Percentiles rank a stretch among this genome's conserved stretches.
Evolutionary conservation across 1,140 invertebrate genomes (phyloP).

Genomic region (Oryzaephilus surinamensis): DNA sequence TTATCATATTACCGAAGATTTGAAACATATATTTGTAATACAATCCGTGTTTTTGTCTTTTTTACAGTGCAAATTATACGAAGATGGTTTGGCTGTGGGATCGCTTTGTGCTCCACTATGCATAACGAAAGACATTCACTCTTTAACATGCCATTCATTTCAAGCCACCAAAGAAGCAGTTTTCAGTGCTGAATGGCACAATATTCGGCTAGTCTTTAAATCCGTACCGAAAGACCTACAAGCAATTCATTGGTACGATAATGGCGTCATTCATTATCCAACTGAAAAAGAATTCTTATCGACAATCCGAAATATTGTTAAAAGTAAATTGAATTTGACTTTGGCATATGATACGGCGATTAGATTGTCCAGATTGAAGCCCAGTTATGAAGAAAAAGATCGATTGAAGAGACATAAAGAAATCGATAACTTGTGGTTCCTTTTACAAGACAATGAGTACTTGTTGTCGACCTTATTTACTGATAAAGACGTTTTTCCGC

Average conservation of each 20-base stretch:
- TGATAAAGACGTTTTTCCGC: conserved; percentile 49
- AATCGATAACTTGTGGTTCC: conserved; percentile 50
- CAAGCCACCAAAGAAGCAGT: conserved; percentile 45
- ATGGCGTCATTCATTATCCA: conserved; percentile 40
- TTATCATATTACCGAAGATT: too few relatives aligned
- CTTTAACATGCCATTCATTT: conserved; percentile 45
- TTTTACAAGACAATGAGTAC: conserved; percentile 58
- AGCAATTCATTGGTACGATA: conserved; percentile 39
- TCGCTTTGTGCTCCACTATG: conserved; percentile 48
- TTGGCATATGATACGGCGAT: conserved; percentile 38
- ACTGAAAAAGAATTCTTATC: conserved; percentile 42
- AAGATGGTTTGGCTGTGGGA: conserved; percentile 41
- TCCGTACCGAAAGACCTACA: conserved; percentile 33
- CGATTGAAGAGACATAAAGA: conserved; percentile 37
- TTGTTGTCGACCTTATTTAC: conserved; percentile 46
- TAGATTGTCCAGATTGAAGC: conserved; percentile 37
- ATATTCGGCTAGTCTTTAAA: conserved; percentile 45
- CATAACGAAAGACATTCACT: conserved; percentile 39
- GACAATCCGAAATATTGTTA: conserved; percentile 41
- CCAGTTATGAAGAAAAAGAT: conserved; percentile 36
- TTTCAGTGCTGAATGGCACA: conserved; percentile 45
- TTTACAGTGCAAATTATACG: conserved; percentile 45
- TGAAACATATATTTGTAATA: too few relatives aligned
- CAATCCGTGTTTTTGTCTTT: too few relatives aligned
- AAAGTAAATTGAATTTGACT: conserved; percentile 43